Percentiles rank a stretch among this genome's conserved stretches.
phyloP scores from a whole-genome alignment of 2,888 invertebrate species.

The Spodoptera picta region DNA sequence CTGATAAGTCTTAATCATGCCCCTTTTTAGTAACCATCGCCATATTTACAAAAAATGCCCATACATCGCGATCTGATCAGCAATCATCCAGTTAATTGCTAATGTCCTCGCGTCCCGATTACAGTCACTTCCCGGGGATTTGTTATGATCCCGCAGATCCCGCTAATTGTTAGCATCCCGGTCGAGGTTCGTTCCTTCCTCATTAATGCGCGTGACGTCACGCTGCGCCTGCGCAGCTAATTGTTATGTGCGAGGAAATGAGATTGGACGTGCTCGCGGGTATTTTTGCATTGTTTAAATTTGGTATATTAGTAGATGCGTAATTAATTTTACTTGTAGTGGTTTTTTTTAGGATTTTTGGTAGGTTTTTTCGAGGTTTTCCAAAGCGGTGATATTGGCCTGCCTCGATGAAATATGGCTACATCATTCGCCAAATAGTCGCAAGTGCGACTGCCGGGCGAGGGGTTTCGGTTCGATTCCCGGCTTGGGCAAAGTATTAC shows the following conservation, averaged over 20 bases:
- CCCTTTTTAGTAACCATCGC: too few relatives aligned
- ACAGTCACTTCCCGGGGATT: slow-evolving; percentile 81
- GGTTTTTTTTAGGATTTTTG: slow-evolving; percentile 2
- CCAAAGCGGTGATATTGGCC: too few relatives aligned
- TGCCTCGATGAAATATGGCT: too few relatives aligned
- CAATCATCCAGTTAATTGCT: slow-evolving; percentile 50
- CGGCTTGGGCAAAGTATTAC: too few relatives aligned
- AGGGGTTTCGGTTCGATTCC: too few relatives aligned
- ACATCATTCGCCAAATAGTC: too few relatives aligned
- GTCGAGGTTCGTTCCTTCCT: slow-evolving; percentile 86
- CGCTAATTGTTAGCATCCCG: slow-evolving; percentile 85
- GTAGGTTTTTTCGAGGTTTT: too few relatives aligned
- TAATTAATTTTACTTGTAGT: background rate
- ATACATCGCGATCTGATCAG: slow-evolving; percentile 40
- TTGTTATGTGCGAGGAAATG: slow-evolving; percentile 58
- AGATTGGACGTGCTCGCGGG: slow-evolving; percentile 34
- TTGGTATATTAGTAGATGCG: slow-evolving; percentile 4
- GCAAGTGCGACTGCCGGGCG: too few relatives aligned
- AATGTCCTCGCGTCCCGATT: slow-evolving; percentile 77
- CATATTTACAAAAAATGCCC: background rate
- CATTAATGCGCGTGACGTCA: slow-evolving; percentile 76
- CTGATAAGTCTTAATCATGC: too few relatives aligned
- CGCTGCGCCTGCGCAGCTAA: slow-evolving; percentile 53
- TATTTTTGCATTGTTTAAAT: slow-evolving; percentile 29
- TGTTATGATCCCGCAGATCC: slow-evolving; percentile 87